A percentile compares a stretch with the other conserved stretches of the same genome.
These are phyloP conservation scores for Dromius quadrimaculatus DNA, from an alignment of 2,888 invertebrate genomes.

Conservation along the genomic window DNA sequence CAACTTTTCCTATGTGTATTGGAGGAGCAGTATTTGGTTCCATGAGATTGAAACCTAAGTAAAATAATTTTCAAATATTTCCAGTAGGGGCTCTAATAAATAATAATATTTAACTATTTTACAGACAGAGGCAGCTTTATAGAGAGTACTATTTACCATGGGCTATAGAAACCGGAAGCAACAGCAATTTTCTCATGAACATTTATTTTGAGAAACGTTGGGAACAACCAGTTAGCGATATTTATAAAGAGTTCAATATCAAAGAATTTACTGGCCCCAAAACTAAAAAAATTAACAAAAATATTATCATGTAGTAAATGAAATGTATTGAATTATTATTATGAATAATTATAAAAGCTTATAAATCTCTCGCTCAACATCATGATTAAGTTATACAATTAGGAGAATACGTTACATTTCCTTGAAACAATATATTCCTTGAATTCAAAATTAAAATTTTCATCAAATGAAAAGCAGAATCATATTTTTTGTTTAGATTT, in stretches of 20 bases:
- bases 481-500: no score
- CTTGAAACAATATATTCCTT: no score
- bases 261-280: constrained; percentile 66
- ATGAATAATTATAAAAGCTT: no score
- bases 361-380: no score
- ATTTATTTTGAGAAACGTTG: constrained; percentile 94
- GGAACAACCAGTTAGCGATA: constrained; percentile 86
- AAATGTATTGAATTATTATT: no score
- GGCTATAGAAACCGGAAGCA: constrained; percentile 83
- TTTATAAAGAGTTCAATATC: constrained; percentile 86
- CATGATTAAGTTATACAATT: no score
- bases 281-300: constrained; percentile 41
- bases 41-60: constrained; percentile 85
- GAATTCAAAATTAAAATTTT: no score
- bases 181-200: constrained; percentile 84
- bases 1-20: constrained; percentile 94
- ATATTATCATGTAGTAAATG: not conserved
- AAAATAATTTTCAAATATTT: constrained; percentile 57
- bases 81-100: not conserved
- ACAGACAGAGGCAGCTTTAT: constrained; percentile 82
- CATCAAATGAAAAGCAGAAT: no score
- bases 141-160: constrained; percentile 84
- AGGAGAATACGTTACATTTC: no score
- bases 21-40: constrained; percentile 95
- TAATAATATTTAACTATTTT: constrained; percentile 56